Percentiles rank a stretch among this genome's conserved stretches.
phyloP scores from a whole-genome alignment of 2,113 vertebrate genomes.

The Butastur rufipennis region DNA sequence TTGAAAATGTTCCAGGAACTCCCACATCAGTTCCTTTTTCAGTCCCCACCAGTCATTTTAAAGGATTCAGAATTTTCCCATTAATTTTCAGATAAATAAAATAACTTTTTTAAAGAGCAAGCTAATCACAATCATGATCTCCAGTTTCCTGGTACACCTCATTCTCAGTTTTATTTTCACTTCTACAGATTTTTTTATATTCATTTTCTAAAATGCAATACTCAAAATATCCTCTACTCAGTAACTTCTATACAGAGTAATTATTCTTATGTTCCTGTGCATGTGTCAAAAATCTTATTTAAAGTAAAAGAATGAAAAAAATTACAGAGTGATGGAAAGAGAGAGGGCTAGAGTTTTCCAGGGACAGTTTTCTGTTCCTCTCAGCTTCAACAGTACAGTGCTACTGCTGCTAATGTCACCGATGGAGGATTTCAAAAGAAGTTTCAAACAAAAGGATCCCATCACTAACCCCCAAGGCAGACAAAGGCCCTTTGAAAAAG shows the following conservation, averaged over 20 bases:
- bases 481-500: neutral
- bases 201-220: neutral
- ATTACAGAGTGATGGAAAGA: neutral
- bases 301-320: neutral
- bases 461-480: neutral
- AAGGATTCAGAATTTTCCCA: neutral
- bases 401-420: neutral
- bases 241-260: neutral
- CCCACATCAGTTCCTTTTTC: neutral
- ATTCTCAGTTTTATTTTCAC: neutral
- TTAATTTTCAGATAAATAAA: neutral
- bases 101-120: neutral
- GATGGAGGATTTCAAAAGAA: neutral
- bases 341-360: neutral
- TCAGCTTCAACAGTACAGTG: neutral
- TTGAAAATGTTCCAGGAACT: neutral
- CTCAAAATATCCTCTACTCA: neutral
- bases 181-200: neutral
- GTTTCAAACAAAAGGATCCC: neutral
- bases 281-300: neutral
- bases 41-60: neutral
- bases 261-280: neutral
- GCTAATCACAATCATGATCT: neutral
- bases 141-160: neutral
- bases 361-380: neutral